phyloP scores from a whole-genome alignment of 2,797 vertebrate genomes.

The Rhinogobio ventralis region DNA sequence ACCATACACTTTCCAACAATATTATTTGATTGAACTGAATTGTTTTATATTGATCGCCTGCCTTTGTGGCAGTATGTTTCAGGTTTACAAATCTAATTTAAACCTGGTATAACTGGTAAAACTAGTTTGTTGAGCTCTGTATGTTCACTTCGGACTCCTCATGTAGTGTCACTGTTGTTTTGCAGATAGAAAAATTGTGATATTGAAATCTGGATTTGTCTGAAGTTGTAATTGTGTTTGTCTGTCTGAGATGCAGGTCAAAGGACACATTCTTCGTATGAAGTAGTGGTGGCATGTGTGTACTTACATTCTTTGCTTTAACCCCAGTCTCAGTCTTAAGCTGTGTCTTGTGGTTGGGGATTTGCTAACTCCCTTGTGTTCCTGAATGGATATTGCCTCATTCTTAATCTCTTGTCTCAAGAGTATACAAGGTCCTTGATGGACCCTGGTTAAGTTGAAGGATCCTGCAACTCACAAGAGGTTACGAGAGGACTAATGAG shows the following conservation, averaged over 20 bases:
- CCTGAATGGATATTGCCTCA: slow-evolving; percentile 49
- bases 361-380: slow-evolving; percentile 39
- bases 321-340: slow-evolving; percentile 46
- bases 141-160: neutral
- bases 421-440: slow-evolving; percentile 26
- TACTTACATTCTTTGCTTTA: slow-evolving; percentile 40
- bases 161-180: neutral
- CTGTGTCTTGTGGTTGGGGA: slow-evolving; percentile 48
- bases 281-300: slow-evolving; percentile 36
- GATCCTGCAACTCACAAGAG: slow-evolving; percentile 33
- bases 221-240: slow-evolving; percentile 16
- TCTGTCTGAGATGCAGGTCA: slow-evolving; percentile 40
- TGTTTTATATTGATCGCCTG: neutral
- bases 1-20: neutral
- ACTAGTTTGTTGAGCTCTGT: neutral
- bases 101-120: slow-evolving; percentile 5
- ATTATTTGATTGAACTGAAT: slow-evolving; percentile 10
- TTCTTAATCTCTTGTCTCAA: slow-evolving; percentile 44
- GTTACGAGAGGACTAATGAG: neutral
- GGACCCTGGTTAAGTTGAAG: slow-evolving; percentile 39
- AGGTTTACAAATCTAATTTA: neutral
- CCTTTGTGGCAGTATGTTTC: neutral
- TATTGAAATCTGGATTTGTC: slow-evolving; percentile 39
- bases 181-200: neutral
- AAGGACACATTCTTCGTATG: slow-evolving; percentile 42